phyloP scores from a whole-genome alignment of 1,140 invertebrate genomes.

The Steinernema feltiae region DNA sequence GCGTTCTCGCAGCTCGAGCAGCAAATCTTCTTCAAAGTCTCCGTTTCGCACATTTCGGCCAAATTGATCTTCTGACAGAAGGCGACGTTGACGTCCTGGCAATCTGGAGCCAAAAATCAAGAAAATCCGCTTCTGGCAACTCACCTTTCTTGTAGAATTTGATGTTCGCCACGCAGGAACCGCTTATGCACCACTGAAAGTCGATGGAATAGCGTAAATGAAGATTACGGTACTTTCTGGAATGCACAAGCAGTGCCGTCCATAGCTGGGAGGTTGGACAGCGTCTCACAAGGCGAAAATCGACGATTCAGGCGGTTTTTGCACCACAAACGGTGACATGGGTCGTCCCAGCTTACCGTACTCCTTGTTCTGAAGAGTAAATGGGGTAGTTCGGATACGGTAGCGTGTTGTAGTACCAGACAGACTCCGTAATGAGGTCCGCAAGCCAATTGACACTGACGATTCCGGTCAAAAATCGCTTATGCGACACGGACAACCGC shows the following conservation, averaged over 20 bases:
- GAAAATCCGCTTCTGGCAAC: not conserved
- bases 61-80: not conserved
- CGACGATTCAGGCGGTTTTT: slow-evolving; percentile 40
- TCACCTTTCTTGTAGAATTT: slow-evolving; percentile 16
- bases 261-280: slow-evolving; percentile 46
- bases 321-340: slow-evolving; percentile 49
- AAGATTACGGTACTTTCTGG: slow-evolving; percentile 32
- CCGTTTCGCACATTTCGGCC: not conserved
- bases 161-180: slow-evolving; percentile 26
- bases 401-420: slow-evolving; percentile 10
- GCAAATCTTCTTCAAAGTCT: not conserved
- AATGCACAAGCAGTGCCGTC: slow-evolving; percentile 46
- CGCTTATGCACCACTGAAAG: slow-evolving; percentile 35
- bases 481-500: too few species aligned
- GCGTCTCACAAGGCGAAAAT: slow-evolving; percentile 44
- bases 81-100: not conserved
- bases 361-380: slow-evolving; percentile 23
- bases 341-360: slow-evolving; percentile 35
- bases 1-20: not conserved
- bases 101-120: not conserved
- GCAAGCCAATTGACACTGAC: slow-evolving; percentile 47
- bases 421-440: slow-evolving; percentile 45
- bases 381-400: not conserved
- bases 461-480: slow-evolving; percentile 35
- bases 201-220: not conserved